phyloP scores from a whole-genome alignment of 2,113 vertebrate species.

The Macrotis lagotis region DNA sequence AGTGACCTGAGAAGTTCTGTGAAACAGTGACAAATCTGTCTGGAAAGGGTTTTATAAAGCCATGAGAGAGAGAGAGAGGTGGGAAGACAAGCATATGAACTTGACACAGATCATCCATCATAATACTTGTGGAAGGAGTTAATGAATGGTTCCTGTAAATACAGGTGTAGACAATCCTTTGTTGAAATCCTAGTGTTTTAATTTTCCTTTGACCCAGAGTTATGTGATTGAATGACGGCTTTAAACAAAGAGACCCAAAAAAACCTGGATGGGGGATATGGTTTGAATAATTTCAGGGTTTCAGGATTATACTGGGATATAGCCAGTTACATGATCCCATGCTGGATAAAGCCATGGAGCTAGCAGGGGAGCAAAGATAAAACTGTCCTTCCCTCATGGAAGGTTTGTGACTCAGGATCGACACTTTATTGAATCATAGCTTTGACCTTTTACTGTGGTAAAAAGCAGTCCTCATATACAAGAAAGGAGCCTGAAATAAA shows the following conservation, averaged over 20 bases:
- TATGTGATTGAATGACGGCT: background rate
- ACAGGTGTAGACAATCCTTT: background rate
- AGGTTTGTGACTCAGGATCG: background rate
- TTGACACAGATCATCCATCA: background rate
- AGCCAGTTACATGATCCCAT: background rate
- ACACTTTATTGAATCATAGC: background rate
- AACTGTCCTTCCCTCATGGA: background rate
- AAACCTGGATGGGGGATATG: background rate
- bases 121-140: background rate
- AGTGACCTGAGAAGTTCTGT: background rate
- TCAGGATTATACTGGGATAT: background rate
- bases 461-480: background rate
- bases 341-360: background rate
- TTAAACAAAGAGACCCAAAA: background rate
- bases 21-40: background rate
- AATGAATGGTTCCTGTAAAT: background rate
- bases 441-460: background rate
- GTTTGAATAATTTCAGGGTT: background rate
- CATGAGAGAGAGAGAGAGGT: rapidly evolving
- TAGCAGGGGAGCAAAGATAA: background rate
- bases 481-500: background rate
- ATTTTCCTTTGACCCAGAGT: constrained; percentile 25
- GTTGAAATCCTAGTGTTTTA: background rate
- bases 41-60: background rate
- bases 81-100: background rate